These are phyloP conservation scores for Theropithecus gelada DNA, from an alignment of 2,113 vertebrate species.

Conservation along the genomic window DNA sequence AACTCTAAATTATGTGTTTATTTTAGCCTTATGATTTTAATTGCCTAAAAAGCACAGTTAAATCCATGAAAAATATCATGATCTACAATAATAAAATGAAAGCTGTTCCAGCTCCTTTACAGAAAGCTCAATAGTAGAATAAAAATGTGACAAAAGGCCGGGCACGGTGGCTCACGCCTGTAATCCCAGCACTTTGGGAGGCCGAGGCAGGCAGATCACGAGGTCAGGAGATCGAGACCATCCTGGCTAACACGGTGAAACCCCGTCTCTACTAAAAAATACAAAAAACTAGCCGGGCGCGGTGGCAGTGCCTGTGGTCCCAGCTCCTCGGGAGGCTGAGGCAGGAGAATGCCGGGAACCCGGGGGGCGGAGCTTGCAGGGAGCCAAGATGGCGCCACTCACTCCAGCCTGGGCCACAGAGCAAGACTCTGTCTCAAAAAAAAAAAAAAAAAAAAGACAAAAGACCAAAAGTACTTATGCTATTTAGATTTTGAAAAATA, in stretches of 20 bases:
- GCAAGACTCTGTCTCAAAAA: too few species aligned
- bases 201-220: too few species aligned
- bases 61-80: constrained; percentile 55
- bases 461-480: background rate
- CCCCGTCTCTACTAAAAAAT: too few species aligned
- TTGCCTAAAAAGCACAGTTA: constrained; percentile 55
- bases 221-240: too few species aligned
- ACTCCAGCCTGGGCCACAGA: too few species aligned
- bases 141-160: background rate
- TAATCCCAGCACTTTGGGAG: too few species aligned
- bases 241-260: too few species aligned
- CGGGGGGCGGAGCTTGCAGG: accelerated
- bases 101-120: background rate
- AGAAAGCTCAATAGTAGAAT: background rate
- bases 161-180: too few species aligned
- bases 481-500: background rate
- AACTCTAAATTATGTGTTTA: constrained; percentile 56
- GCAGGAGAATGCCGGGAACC: too few species aligned
- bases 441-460: too few species aligned
- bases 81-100: constrained; percentile 36
- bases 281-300: too few species aligned
- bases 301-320: accelerated
- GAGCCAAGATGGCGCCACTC: accelerated
- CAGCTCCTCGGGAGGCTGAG: too few species aligned
- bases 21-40: constrained; percentile 63